Evolutionary conservation across 2,888 invertebrate genomes (phyloP), one percentile per base, ranked within the genome.

Genomic region (Drosophila sordidapex): DNA sequence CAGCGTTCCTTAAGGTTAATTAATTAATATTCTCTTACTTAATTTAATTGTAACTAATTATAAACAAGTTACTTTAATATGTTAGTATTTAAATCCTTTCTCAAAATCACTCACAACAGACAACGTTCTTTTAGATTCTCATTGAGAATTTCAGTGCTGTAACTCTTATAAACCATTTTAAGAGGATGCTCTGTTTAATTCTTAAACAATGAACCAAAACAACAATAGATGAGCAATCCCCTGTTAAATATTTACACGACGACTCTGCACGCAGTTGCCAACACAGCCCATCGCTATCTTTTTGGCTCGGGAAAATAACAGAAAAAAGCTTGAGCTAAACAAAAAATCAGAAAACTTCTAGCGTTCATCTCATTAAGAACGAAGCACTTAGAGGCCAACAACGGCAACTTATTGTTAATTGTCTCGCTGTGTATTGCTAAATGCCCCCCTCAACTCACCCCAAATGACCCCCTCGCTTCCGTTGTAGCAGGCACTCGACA

Each of bases 381-480:
- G 25, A 62, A 78, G 67, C 69, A 78, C 74, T 74, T 68, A 33
- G 57, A 69, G 70, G 60, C 40, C 76, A 58, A 60, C 38, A 54
- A 38, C 49, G 27, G 65, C 67, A 79, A 67, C 76, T 75, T 80
- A 58, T 67, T 69, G 74, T 79, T 88, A 83, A 88, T 88, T 86
- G 86, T 76, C 72, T 52, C 18, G 38, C 64, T 69, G 52, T 58
- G 59, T 58, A 52, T 35, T 49, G 36, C 72, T 66, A 71, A 76
- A 80, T 76, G 62, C 35, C 49, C 2, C n/a, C 18, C 33, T 33
- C 13, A 33, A 33, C 21, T 21, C 27, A 15, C 18, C n/a, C 13
- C 18, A 5, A 18, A 4, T 15, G 25, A 15, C 8, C 4, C 15
- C 15, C 11, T 46, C 35, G 11, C 56, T 33, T 27, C 56, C 31